A percentile compares a stretch with the other conserved stretches of the same genome.
Conservation (phyloP, 2,113 vertebrate genomes). For the Cacatua alba region DNA sequence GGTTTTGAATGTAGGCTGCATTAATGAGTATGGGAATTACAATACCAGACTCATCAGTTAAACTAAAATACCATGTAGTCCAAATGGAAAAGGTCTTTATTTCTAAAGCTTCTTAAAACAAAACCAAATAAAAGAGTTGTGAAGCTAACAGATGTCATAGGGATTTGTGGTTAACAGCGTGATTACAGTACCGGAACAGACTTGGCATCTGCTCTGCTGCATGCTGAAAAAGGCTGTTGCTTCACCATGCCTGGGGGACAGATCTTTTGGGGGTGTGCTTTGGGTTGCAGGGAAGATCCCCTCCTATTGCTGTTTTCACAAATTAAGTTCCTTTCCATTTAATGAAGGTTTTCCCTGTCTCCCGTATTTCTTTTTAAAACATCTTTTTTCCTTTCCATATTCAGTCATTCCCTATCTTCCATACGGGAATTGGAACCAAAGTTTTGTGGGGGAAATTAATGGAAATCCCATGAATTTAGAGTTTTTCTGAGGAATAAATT, state of each 20-base stretch:
- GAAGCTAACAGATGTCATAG: not conserved
- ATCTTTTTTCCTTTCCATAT: not conserved
- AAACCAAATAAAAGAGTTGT: not conserved
- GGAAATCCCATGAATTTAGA: not conserved
- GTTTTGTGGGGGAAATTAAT: not conserved
- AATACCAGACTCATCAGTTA: not conserved
- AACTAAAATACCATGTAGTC: not conserved
- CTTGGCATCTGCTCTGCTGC: not conserved
- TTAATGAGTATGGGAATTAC: not conserved
- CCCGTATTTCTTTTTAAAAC: not conserved
- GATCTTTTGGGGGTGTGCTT: not conserved
- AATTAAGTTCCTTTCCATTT: not conserved
- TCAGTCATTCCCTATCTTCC: not conserved
- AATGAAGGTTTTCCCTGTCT: not conserved
- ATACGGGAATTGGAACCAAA: not conserved
- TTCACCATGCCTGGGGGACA: not conserved
- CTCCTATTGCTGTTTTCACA: not conserved
- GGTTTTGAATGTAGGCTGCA: not conserved
- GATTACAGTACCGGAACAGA: not conserved
- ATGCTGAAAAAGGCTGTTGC: not conserved
- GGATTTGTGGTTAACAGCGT: not conserved
- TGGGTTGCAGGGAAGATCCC: not conserved
- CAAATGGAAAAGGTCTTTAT: constrained; percentile 1
- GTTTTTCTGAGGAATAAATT: not conserved
- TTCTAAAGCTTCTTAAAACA: not conserved